Evolutionary conservation across 2,113 vertebrate genomes (phyloP).

Genomic region (Elanoides forficatus): DNA sequence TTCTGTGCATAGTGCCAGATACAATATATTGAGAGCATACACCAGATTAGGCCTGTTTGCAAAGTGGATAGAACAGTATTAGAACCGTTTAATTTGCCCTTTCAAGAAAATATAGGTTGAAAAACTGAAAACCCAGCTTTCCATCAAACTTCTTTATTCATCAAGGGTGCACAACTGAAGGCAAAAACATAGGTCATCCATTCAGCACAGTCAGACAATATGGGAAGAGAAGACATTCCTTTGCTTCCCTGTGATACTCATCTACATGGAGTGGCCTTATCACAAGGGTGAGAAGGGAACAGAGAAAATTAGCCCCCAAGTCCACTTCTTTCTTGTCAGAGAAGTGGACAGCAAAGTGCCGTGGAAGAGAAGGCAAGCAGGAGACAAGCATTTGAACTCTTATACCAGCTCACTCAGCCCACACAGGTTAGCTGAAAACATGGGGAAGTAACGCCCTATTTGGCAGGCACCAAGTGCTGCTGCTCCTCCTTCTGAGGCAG

Average conservation of each 20-base stretch:
- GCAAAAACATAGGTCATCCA: neutral
- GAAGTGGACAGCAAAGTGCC: neutral
- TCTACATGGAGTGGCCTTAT: neutral
- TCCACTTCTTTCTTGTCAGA: neutral
- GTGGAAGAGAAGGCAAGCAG: neutral
- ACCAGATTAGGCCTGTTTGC: neutral
- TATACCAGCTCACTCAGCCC: neutral
- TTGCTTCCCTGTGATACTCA: neutral
- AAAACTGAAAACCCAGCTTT: neutral
- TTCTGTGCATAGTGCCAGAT: neutral
- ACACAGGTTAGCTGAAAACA: neutral
- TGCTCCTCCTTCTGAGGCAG: neutral
- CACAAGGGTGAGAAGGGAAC: neutral
- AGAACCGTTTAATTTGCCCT: neutral
- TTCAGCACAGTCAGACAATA: neutral
- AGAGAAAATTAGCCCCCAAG: neutral
- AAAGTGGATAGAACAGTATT: neutral
- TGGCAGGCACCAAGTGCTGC: neutral
- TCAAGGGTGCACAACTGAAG: neutral
- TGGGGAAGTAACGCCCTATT: neutral
- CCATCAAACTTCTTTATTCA: neutral
- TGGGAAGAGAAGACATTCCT: neutral
- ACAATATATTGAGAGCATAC: neutral
- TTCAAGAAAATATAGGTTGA: neutral
- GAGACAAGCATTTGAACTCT: neutral